Conservation (phyloP, 2,888 invertebrate species). For the Platerodrilus igneus region DNA sequence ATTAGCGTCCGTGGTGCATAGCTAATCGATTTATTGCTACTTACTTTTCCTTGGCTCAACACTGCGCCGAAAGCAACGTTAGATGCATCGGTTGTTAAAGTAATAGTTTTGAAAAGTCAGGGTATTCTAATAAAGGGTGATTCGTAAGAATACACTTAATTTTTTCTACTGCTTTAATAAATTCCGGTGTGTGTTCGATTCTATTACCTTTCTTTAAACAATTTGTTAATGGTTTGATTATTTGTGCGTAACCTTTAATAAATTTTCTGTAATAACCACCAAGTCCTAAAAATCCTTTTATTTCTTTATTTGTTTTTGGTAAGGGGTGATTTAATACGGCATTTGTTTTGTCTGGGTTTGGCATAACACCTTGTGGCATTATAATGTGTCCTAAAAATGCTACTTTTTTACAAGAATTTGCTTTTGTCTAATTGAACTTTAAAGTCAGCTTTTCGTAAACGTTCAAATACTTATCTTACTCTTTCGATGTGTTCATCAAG, state of each 20-base stretch:
- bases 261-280: slow-evolving; percentile 24
- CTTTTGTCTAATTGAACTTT: too few species aligned
- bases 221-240: slow-evolving; percentile 26
- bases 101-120: slow-evolving; percentile 34
- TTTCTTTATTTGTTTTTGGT: slow-evolving; percentile 31
- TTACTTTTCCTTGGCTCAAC: slow-evolving; percentile 32
- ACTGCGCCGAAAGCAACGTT: slow-evolving; percentile 32
- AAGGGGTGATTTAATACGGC: slow-evolving; percentile 28
- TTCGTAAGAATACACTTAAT: slow-evolving; percentile 21
- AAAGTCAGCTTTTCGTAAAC: too few species aligned
- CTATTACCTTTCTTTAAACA: slow-evolving; percentile 24
- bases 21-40: slow-evolving; percentile 29
- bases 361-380: slow-evolving; percentile 33
- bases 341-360: slow-evolving; percentile 34
- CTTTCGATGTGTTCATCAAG: slow-evolving; percentile 25
- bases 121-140: slow-evolving; percentile 29
- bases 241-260: slow-evolving; percentile 23
- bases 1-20: slow-evolving; percentile 34
- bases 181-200: slow-evolving; percentile 17
- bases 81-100: slow-evolving; percentile 34
- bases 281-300: slow-evolving; percentile 31
- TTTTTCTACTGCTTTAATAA: slow-evolving; percentile 14
- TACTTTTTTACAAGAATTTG: too few species aligned
- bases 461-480: slow-evolving; percentile 26
- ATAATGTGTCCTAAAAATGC: slow-evolving; percentile 37